Evolutionary conservation across 2,113 vertebrate species (phyloP).

Genomic region (Riparia riparia): DNA sequence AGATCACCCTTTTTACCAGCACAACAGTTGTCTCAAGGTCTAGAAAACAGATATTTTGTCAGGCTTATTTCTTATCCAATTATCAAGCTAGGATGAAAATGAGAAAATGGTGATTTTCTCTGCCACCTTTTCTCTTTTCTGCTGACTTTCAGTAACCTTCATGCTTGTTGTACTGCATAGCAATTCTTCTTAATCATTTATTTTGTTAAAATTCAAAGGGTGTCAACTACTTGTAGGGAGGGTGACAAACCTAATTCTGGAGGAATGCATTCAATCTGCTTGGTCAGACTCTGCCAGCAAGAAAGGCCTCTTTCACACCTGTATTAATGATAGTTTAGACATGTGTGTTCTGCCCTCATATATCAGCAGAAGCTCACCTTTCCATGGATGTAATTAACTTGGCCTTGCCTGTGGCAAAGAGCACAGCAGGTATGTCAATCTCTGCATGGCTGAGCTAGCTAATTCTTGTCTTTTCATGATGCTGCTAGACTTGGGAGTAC

Average conservation of each 20-base stretch:
- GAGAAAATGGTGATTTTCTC: not conserved
- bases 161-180: not conserved
- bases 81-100: not conserved
- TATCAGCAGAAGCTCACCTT: not conserved
- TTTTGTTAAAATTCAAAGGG: conserved; percentile 2
- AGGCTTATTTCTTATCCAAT: not conserved
- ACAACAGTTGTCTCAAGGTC: not conserved
- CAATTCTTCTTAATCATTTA: not conserved
- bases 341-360: not conserved
- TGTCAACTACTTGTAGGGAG: not conserved
- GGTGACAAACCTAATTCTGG: not conserved
- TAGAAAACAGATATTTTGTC: not conserved
- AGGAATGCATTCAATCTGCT: not conserved
- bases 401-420: not conserved
- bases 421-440: not conserved
- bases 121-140: not conserved
- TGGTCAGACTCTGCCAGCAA: not conserved
- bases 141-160: not conserved
- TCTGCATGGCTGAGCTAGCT: not conserved
- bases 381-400: not conserved
- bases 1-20: not conserved
- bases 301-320: not conserved
- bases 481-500: not conserved
- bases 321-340: not conserved
- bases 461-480: not conserved